Evolutionary conservation across 2,888 invertebrate species (phyloP).

Genomic region (Andrena bucephala): DNA sequence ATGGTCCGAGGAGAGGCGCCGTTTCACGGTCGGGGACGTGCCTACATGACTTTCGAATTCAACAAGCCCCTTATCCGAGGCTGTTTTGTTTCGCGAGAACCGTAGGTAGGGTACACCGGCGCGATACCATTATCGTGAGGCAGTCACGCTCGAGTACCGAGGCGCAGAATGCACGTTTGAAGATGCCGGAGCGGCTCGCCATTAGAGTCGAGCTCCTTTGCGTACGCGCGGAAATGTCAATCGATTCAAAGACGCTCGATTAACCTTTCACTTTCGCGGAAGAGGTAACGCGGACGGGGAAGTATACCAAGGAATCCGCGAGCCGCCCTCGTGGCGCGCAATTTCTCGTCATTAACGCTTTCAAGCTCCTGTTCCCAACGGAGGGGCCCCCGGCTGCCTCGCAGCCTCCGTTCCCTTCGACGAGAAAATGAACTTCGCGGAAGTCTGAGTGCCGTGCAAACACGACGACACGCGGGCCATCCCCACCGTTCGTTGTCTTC

Average conservation of each 20-base stretch:
- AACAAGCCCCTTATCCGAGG: slow-evolving; percentile 2
- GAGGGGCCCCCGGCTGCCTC: no score
- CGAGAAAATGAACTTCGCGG: slow-evolving; percentile 42
- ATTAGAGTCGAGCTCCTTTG: neutral
- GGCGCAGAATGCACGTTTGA: neutral
- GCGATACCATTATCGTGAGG: neutral
- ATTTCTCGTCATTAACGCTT: slow-evolving; percentile 12
- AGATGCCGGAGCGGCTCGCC: neutral
- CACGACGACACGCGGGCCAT: slow-evolving; percentile 13
- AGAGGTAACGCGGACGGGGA: neutral
- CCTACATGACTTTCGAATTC: slow-evolving; percentile 16
- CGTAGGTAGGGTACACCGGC: neutral
- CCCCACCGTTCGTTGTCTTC: slow-evolving; percentile 26
- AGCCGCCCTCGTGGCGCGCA: neutral
- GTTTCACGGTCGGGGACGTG: neutral
- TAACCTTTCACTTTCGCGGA: neutral
- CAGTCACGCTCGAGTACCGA: neutral
- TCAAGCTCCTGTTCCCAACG: neutral
- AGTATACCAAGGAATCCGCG: neutral
- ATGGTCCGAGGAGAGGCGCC: slow-evolving; percentile 10
- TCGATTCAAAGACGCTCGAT: neutral
- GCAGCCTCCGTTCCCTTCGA: neutral
- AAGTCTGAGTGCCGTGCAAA: slow-evolving; percentile 46
- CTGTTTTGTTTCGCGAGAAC: neutral
- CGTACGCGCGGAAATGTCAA: neutral